A percentile compares a stretch with the other conserved stretches of the same genome.
Evolutionary conservation across 1,140 invertebrate genomes (phyloP).

Genomic region (Sycophila sp.): DNA sequence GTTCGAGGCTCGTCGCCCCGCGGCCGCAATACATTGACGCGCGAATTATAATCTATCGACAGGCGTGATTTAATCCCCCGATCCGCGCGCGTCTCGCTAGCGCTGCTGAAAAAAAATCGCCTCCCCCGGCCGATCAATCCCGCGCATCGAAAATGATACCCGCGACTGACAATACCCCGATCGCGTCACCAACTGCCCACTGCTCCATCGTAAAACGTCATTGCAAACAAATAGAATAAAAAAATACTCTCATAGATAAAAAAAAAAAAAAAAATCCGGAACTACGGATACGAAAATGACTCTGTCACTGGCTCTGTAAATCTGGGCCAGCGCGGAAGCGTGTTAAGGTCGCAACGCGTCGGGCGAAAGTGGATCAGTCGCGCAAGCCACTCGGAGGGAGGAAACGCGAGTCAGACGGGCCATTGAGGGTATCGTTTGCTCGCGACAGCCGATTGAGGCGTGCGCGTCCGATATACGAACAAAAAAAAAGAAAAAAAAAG

Average conservation of each 20-base stretch:
- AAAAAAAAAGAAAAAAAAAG: neutral
- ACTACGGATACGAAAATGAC: no score
- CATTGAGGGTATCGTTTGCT: neutral
- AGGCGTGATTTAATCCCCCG: constrained; percentile 13
- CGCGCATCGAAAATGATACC: neutral
- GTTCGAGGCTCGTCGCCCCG: neutral
- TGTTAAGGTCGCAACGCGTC: constrained; percentile 43
- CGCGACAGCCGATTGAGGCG: no score
- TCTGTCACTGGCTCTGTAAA: neutral
- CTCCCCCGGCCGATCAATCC: neutral
- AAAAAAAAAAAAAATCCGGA: neutral
- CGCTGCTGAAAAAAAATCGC: neutral
- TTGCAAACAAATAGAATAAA: no score
- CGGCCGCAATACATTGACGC: neutral
- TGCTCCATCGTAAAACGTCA: neutral
- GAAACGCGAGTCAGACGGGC: neutral
- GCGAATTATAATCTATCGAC: neutral
- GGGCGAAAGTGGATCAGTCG: constrained; percentile 9
- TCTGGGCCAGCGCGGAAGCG: constrained; percentile 14
- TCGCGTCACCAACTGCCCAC: neutral
- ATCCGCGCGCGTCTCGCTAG: neutral
- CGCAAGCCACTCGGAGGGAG: no score
- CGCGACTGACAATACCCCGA: neutral
- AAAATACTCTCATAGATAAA: no score
- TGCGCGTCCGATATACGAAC: neutral